A percentile compares a stretch with the other conserved stretches of the same genome.
Conservation (phyloP, 2,797 vertebrate genomes). For the Falco berigora region DNA sequence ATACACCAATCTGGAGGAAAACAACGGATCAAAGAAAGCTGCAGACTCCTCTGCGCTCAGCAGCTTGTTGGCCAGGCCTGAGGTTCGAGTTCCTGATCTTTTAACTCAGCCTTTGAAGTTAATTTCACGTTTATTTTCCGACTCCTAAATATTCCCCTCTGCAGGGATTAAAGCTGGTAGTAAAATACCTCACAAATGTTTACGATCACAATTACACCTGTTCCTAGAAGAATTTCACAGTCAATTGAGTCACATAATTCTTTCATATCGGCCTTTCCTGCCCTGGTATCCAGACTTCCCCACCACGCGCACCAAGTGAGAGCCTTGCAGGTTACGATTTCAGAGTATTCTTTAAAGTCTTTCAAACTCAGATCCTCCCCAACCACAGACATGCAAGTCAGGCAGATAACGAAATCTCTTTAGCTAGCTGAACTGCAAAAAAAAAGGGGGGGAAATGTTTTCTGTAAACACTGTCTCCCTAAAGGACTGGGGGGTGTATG, state of each 20-base stretch:
- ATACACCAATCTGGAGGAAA: background rate
- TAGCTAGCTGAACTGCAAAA: background rate
- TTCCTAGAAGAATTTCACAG: slow-evolving; percentile 55
- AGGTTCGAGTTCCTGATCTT: background rate
- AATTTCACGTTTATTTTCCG: background rate
- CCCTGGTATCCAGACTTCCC: background rate
- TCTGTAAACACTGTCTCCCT: background rate
- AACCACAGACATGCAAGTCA: background rate
- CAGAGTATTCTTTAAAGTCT: background rate
- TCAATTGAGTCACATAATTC: slow-evolving; percentile 34
- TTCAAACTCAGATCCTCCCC: background rate
- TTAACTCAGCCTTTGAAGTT: slow-evolving; percentile 18
- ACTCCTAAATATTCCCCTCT: slow-evolving; percentile 1
- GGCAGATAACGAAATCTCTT: background rate
- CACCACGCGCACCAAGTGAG: background rate
- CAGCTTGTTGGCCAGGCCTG: background rate
- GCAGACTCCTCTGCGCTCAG: background rate
- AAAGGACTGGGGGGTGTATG: background rate
- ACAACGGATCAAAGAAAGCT: background rate
- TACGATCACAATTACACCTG: slow-evolving; percentile 54
- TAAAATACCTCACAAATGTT: slow-evolving; percentile 40
- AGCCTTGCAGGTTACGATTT: background rate
- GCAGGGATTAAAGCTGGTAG: slow-evolving; percentile 28
- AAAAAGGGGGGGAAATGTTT: background rate
- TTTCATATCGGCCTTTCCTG: background rate